Conservation (phyloP, 2,888 invertebrate species). For the Girardia tigrina region DNA sequence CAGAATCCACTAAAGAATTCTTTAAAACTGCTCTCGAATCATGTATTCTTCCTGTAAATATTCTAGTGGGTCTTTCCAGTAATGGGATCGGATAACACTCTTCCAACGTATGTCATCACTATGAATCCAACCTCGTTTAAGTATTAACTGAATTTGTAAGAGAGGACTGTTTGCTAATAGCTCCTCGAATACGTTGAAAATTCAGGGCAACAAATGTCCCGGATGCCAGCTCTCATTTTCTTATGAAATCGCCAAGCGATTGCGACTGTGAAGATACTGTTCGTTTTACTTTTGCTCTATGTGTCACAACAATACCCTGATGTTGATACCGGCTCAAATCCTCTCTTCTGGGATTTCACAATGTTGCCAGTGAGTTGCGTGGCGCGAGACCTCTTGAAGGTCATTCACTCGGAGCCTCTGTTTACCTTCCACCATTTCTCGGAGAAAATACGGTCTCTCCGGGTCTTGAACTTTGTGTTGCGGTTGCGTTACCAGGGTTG, state of each 20-base stretch:
- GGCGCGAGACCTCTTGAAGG: not conserved
- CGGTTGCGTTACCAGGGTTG: not conserved
- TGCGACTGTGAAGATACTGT: not conserved
- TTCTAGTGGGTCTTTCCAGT: too few relatives aligned
- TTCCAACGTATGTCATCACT: too few relatives aligned
- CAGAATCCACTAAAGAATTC: too few relatives aligned
- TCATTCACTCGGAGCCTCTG: not conserved
- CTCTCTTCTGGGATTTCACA: conserved; percentile 13
- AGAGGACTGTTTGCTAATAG: too few relatives aligned
- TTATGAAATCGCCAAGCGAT: not conserved
- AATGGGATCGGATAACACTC: too few relatives aligned
- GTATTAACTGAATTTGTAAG: too few relatives aligned
- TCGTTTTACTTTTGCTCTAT: not conserved
- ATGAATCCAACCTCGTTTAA: too few relatives aligned
- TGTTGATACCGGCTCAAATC: not conserved
- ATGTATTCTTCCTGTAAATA: too few relatives aligned
- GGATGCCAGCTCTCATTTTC: not conserved
- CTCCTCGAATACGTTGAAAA: not conserved
- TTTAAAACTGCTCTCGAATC: too few relatives aligned
- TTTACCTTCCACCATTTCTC: not conserved
- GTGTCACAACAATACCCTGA: not conserved
- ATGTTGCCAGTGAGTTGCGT: not conserved
- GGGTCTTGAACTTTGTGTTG: not conserved
- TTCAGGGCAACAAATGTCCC: not conserved
- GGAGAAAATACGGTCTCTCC: not conserved